Evolutionary conservation across 2,888 invertebrate genomes (phyloP).

Genomic region (Bugulina stolonifera): DNA sequence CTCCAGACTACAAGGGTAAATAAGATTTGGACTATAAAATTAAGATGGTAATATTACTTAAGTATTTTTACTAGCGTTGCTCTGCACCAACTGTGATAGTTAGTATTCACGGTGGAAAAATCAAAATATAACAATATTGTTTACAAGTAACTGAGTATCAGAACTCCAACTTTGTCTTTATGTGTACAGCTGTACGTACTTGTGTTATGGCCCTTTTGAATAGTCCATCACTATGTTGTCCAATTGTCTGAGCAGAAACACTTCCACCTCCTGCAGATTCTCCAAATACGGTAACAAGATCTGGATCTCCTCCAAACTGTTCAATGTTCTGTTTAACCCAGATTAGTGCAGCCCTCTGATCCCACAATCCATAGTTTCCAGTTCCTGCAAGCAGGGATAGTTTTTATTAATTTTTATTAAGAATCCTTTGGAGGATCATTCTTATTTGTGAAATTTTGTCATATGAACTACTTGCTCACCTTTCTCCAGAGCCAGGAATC

Average conservation of each 20-base stretch:
- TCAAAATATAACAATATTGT: too few relatives aligned
- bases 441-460: too few relatives aligned
- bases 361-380: slow-evolving; percentile 40
- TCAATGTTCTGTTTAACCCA: slow-evolving; percentile 37
- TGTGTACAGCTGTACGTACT: background rate
- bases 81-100: too few relatives aligned
- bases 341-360: slow-evolving; percentile 35
- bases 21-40: background rate
- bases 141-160: too few relatives aligned
- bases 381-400: too few relatives aligned
- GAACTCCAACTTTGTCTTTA: too few relatives aligned
- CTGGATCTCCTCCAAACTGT: slow-evolving; percentile 34
- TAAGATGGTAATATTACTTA: background rate
- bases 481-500: background rate
- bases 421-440: too few relatives aligned
- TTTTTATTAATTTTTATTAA: too few relatives aligned
- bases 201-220: slow-evolving; percentile 24
- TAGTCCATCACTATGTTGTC: slow-evolving; percentile 31
- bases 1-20: background rate
- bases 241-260: slow-evolving; percentile 33
- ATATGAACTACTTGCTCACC: background rate
- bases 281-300: slow-evolving; percentile 36
- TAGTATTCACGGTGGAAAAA: too few relatives aligned
- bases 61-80: background rate
- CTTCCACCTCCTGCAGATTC: slow-evolving; percentile 37